Percentiles rank a stretch among this genome's conserved stretches.
These are phyloP conservation scores for Agonopterix subpropinquella DNA, from an alignment of 2,888 invertebrate genomes.

Conservation along the genomic window DNA sequence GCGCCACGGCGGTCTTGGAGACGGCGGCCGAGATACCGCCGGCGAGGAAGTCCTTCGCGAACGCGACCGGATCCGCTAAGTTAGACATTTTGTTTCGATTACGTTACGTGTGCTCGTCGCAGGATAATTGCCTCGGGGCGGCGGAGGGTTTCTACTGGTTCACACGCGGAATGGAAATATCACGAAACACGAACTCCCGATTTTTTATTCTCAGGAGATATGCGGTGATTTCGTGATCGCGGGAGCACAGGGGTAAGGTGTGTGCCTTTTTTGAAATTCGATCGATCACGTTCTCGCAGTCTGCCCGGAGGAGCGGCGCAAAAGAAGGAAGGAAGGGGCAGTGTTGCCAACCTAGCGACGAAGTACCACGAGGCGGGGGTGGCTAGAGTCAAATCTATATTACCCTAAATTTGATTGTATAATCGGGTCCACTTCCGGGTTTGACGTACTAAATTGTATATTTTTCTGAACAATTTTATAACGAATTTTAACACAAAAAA, in stretches of 20 bases:
- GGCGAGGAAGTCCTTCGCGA: constrained; percentile 94
- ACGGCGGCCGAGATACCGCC: constrained; percentile 96
- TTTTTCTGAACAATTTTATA: too few species aligned
- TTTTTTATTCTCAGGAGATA: constrained; percentile 60
- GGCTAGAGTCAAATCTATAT: constrained; percentile 13
- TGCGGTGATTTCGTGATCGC: constrained; percentile 69
- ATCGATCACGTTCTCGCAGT: constrained; percentile 74
- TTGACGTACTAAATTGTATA: too few species aligned
- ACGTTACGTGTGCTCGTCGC: constrained; percentile 50
- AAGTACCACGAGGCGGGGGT: constrained; percentile 69
- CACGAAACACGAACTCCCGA: constrained; percentile 73
- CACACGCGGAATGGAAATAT: constrained; percentile 66
- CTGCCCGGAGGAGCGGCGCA: constrained; percentile 69
- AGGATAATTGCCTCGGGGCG: constrained; percentile 49
- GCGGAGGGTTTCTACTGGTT: constrained; percentile 37
- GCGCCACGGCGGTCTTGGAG: constrained; percentile 96
- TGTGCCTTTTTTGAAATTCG: constrained; percentile 75
- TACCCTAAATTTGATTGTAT: too few species aligned
- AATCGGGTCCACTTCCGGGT: too few species aligned
- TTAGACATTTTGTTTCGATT: constrained; percentile 66
- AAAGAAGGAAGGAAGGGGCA: constrained; percentile 73
- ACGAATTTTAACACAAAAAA: too few species aligned
- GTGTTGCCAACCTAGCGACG: constrained; percentile 59
- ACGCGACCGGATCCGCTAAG: constrained; percentile 86
- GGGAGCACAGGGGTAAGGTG: constrained; percentile 73